These are phyloP conservation scores for Portunus trituberculatus DNA, from an alignment of 1,140 invertebrate genomes.

Conservation along the genomic window DNA sequence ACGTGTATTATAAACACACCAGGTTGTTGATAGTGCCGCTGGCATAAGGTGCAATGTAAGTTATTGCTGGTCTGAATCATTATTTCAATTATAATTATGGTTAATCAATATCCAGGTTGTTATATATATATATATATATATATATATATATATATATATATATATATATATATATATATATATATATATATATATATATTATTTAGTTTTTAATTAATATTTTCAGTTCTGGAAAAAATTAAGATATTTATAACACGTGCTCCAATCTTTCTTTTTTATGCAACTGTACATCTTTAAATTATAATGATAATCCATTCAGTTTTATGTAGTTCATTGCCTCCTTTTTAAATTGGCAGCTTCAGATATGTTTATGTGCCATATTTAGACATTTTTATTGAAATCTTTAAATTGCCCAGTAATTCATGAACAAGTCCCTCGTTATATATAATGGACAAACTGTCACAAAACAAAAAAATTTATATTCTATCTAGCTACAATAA, in stretches of 20 bases:
- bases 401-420: neutral
- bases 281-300: neutral
- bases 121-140: conserved; percentile 56
- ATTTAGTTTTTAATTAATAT: neutral
- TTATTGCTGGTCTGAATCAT: conserved; percentile 41
- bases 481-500: neutral
- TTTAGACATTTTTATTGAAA: neutral
- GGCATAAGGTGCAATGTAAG: conserved; percentile 65
- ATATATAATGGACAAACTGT: neutral
- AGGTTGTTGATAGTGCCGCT: conserved; percentile 70
- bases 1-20: neutral
- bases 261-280: too few species aligned
- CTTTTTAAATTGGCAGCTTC: neutral
- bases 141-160: conserved; percentile 62
- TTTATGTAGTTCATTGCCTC: neutral
- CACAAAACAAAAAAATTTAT: neutral
- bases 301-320: neutral
- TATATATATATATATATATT: conserved; percentile 57
- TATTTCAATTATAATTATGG: conserved; percentile 38
- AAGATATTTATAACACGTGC: too few species aligned
- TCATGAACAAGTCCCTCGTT: neutral
- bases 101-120: conserved; percentile 5
- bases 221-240: too few species aligned
- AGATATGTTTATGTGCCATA: neutral
- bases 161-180: conserved; percentile 60